Percentiles rank a stretch among this genome's conserved stretches.
phyloP scores from a whole-genome alignment of 2,888 invertebrate genomes.

The Conomelus anceps region DNA sequence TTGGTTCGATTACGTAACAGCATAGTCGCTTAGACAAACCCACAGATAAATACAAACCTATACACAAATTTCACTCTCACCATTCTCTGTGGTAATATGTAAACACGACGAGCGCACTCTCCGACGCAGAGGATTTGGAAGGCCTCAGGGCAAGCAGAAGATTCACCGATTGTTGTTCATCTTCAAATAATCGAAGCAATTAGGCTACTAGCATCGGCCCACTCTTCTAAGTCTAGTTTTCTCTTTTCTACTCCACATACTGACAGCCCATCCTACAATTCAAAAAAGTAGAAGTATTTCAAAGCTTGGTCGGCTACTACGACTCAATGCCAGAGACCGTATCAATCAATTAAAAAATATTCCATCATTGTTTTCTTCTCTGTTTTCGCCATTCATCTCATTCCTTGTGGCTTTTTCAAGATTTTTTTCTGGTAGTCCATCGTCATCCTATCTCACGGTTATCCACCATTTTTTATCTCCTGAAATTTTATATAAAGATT shows the following conservation, averaged over 20 bases:
- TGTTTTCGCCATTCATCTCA: neutral
- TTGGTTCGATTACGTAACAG: neutral
- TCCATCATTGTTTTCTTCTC: neutral
- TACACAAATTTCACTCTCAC: too few species aligned
- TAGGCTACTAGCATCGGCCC: neutral
- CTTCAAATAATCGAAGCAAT: neutral
- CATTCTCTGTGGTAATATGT: too few species aligned
- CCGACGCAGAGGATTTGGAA: neutral
- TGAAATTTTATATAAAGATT: too few species aligned
- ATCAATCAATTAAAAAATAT: neutral
- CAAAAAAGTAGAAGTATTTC: neutral
- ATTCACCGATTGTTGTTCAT: neutral
- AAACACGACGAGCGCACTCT: neutral
- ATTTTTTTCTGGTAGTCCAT: neutral
- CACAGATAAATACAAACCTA: too few species aligned
- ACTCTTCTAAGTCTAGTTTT: neutral
- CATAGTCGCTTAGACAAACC: too few species aligned
- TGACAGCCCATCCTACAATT: neutral
- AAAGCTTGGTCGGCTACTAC: neutral
- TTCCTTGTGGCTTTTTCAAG: neutral
- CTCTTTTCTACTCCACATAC: neutral
- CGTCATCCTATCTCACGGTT: neutral
- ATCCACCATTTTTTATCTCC: too few species aligned
- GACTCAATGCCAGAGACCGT: neutral
- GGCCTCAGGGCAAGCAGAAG: neutral